Evolutionary conservation across 2,113 vertebrate species (phyloP).

Genomic region (Ageneiosus marmoratus): DNA sequence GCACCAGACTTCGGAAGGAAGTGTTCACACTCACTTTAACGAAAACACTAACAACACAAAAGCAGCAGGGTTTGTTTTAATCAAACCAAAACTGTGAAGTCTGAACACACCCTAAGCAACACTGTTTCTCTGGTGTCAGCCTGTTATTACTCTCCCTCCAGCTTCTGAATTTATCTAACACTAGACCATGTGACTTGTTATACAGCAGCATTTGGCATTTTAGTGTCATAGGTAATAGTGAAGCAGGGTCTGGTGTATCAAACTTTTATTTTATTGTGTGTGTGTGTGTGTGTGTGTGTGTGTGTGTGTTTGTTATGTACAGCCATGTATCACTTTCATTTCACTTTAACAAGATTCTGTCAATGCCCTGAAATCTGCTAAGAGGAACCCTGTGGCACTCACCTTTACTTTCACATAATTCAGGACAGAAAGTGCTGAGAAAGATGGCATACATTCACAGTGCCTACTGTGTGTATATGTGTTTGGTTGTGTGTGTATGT

Average conservation of each 20-base stretch:
- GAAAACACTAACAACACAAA: no score
- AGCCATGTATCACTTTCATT: background rate
- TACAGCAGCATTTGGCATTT: background rate
- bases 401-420: background rate
- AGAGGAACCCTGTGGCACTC: background rate
- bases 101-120: background rate
- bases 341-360: background rate
- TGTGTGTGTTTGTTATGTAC: background rate
- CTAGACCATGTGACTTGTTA: background rate
- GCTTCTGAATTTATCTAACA: background rate
- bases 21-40: no score
- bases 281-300: background rate
- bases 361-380: constrained; percentile 23
- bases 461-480: background rate
- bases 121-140: background rate
- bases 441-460: background rate
- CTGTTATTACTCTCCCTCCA: background rate
- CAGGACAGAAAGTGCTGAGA: background rate
- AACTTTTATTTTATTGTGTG: background rate
- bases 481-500: background rate
- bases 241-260: background rate
- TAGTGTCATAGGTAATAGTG: background rate
- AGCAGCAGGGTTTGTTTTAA: no score
- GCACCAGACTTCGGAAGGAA: no score
- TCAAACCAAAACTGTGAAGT: no score